A percentile compares a stretch with the other conserved stretches of the same genome.
Conservation (phyloP, 2,888 invertebrate genomes). For the Villa cingulata region DNA sequence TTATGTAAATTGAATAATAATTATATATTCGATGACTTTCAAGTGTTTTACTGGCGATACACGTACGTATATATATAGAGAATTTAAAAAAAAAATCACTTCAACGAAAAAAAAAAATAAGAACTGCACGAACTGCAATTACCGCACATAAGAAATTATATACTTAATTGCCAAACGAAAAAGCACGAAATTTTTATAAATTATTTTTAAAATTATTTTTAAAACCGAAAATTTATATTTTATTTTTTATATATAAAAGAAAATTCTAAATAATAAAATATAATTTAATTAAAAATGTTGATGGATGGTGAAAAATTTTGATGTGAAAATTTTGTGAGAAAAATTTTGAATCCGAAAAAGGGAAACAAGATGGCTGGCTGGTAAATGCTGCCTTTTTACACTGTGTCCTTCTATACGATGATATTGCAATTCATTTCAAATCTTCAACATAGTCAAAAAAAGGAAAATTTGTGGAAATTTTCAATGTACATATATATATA, state of each 20-base stretch:
- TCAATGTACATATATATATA: neutral
- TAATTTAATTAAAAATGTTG: slow-evolving; percentile 1
- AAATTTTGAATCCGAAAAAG: slow-evolving; percentile 8
- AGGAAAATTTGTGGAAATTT: neutral
- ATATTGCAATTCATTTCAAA: no score
- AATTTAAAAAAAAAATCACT: no score
- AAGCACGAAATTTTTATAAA: neutral
- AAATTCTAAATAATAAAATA: neutral
- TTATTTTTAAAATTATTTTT: neutral
- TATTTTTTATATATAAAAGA: no score
- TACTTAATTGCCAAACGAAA: no score
- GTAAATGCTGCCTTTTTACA: slow-evolving; percentile 6
- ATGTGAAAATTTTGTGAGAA: slow-evolving; percentile 8
- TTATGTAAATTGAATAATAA: no score
- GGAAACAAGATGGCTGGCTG: slow-evolving; percentile 10
- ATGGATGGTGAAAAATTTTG: slow-evolving; percentile 4
- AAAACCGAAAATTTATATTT: neutral
- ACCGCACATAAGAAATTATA: no score
- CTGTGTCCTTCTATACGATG: neutral
- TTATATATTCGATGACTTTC: no score
- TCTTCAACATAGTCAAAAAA: no score
- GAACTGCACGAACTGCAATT: no score
- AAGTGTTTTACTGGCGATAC: neutral
- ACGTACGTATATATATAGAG: no score
- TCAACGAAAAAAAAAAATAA: no score